Evolutionary conservation across 2,113 vertebrate genomes (phyloP).

Genomic region (Chaetorhynchus papuensis): DNA sequence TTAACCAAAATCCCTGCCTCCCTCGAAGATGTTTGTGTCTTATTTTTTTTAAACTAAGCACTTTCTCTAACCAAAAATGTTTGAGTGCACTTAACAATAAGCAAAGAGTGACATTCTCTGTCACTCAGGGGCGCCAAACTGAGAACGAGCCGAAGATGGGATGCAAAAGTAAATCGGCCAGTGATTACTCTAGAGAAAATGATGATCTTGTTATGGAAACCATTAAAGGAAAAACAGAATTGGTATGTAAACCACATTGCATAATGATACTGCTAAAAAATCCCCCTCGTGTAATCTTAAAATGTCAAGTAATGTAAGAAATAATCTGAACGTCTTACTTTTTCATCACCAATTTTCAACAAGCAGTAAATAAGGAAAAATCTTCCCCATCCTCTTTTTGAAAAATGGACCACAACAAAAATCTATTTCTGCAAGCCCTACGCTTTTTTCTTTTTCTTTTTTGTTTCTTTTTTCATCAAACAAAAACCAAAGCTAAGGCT

Average conservation of each 20-base stretch:
- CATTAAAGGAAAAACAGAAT: slow-evolving; percentile 59
- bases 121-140: slow-evolving; percentile 49
- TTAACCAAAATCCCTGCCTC: slow-evolving; percentile 10
- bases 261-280: background rate
- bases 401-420: background rate
- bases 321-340: background rate
- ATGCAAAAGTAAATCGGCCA: slow-evolving; percentile 25
- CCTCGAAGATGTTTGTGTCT: background rate
- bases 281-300: background rate
- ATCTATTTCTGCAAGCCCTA: slow-evolving; percentile 47
- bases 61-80: slow-evolving; percentile 19
- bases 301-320: background rate
- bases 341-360: background rate
- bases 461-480: background rate
- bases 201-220: slow-evolving; percentile 59
- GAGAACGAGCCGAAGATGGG: slow-evolving; percentile 39
- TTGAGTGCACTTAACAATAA: background rate
- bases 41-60: background rate
- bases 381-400: background rate
- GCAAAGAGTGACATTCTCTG: slow-evolving; percentile 48
- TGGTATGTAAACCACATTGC: slow-evolving; percentile 16
- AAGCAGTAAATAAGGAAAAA: background rate
- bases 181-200: slow-evolving; percentile 60
- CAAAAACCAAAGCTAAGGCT: background rate
- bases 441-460: background rate